These are phyloP conservation scores for Cyprinodon brontotheroides DNA, from an alignment of 2,113 vertebrate genomes.

Conservation along the genomic window DNA sequence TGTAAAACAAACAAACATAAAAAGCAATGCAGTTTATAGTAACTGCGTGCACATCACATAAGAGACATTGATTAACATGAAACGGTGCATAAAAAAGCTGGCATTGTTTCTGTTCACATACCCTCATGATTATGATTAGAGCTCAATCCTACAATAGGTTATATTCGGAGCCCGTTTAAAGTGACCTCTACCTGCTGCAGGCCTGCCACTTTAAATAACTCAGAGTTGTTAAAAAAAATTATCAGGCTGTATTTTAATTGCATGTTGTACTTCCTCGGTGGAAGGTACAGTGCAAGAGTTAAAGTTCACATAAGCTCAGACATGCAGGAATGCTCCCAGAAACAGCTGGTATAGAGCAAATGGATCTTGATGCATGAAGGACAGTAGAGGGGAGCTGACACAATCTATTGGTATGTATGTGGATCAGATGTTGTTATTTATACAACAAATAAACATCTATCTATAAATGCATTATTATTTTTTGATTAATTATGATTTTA, in stretches of 20 bases:
- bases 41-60: no score
- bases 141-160: neutral
- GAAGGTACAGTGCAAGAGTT: conserved; percentile 23
- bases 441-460: neutral
- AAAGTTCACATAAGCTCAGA: conserved; percentile 54
- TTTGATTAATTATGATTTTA: neutral
- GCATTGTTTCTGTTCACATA: neutral
- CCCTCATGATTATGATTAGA: neutral
- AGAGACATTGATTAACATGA: no score
- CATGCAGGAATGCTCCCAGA: conserved; percentile 7
- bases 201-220: neutral
- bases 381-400: conserved; percentile 1
- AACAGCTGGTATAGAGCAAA: neutral
- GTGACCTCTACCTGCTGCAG: neutral
- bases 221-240: conserved; percentile 11
- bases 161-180: neutral
- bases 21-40: neutral
- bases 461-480: neutral
- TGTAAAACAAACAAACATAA: neutral
- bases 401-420: conserved; percentile 30
- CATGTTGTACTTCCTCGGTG: conserved; percentile 10
- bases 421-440: neutral
- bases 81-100: neutral
- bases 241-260: conserved; percentile 16
- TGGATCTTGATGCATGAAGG: neutral